Evolutionary conservation across 2,797 vertebrate species (phyloP).

Genomic region (Cheirogaleus major): DNA sequence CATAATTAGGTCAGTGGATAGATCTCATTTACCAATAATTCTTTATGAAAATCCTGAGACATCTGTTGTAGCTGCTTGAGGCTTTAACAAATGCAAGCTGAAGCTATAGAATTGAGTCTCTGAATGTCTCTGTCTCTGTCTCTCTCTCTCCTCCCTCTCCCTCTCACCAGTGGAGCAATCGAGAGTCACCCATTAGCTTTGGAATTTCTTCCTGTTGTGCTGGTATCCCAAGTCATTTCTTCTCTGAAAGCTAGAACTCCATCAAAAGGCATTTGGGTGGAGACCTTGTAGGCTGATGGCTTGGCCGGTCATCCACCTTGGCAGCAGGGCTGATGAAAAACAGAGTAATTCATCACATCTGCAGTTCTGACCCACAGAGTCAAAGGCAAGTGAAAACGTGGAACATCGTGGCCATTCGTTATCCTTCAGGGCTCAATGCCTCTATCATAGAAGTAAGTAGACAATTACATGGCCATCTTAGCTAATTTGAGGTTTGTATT

Average conservation of each 20-base stretch:
- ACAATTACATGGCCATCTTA: not conserved
- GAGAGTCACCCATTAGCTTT: not conserved
- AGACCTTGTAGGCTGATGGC: not conserved
- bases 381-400: not conserved
- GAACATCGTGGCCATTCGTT: not conserved
- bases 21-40: not conserved
- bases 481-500: not conserved
- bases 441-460: not conserved
- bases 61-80: not conserved
- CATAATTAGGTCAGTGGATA: not conserved
- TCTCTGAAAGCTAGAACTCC: not conserved
- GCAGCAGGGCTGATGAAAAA: slow-evolving; percentile 1
- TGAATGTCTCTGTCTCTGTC: no score
- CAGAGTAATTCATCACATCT: not conserved
- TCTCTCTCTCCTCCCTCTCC: not conserved
- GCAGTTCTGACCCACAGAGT: not conserved
- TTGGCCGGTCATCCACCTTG: not conserved
- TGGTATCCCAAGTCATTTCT: not conserved
- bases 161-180: not conserved
- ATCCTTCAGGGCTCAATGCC: fast-evolving
- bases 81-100: no score
- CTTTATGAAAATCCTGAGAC: not conserved
- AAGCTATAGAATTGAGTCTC: not conserved
- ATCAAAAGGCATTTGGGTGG: not conserved
- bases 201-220: not conserved